Conservation (phyloP, 2,888 invertebrate genomes). For the Germaria angustata region DNA sequence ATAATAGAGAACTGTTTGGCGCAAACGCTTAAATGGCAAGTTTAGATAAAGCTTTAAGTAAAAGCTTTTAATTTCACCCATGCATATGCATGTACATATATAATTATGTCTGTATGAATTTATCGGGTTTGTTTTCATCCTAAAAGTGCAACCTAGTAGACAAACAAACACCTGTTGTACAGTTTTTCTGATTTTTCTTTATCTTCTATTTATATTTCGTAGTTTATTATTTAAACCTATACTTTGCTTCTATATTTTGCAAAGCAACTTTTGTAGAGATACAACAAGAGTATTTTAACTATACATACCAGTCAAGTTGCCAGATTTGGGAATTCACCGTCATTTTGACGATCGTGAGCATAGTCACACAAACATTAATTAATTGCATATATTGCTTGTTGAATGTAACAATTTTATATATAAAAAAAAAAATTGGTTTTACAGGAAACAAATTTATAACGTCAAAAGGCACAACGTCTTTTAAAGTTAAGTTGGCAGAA, state of each 20-base stretch:
- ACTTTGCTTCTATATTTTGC: neutral
- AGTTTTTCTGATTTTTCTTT: constrained; percentile 3
- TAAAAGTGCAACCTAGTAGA: constrained; percentile 5
- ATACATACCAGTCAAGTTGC: too few relatives aligned
- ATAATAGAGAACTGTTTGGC: constrained; percentile 28
- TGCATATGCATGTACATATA: too few relatives aligned
- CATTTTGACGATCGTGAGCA: too few relatives aligned
- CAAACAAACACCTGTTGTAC: constrained; percentile 36
- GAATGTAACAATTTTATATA: too few relatives aligned
- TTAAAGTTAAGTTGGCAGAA: too few relatives aligned
- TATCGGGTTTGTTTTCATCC: constrained; percentile 9
- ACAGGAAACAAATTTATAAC: too few relatives aligned
- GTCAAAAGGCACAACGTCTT: too few relatives aligned
- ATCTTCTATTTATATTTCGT: neutral
- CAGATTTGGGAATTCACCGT: too few relatives aligned
- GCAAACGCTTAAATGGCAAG: constrained; percentile 46
- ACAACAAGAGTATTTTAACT: neutral
- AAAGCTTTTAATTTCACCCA: constrained; percentile 24
- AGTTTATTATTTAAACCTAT: neutral
- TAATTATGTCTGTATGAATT: too few relatives aligned
- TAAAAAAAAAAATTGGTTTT: too few relatives aligned
- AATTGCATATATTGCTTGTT: too few relatives aligned
- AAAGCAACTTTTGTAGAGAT: neutral
- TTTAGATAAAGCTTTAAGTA: constrained; percentile 32
- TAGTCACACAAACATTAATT: too few relatives aligned